Evolutionary conservation across 2,888 invertebrate genomes (phyloP).

Genomic region (Synanthedon vespiformis): DNA sequence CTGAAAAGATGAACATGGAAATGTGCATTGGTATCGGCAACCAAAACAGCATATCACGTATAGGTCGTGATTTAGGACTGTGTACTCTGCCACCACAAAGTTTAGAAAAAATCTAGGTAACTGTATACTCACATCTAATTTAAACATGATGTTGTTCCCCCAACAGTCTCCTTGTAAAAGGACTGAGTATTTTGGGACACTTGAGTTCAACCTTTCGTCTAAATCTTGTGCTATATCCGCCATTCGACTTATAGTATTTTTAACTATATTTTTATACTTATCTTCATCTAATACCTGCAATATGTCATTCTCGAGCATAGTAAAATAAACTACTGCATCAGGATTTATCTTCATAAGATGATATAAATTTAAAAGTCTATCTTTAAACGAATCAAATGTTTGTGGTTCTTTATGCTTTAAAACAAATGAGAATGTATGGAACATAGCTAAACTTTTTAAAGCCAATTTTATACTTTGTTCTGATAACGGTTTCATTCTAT

Average conservation of each 20-base stretch:
- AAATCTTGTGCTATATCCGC: slow-evolving; percentile 5
- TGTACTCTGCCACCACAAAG: too few species aligned
- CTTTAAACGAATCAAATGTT: slow-evolving; percentile 12
- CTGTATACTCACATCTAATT: slow-evolving; percentile 2
- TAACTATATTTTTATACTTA: slow-evolving; percentile 16
- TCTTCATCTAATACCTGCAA: slow-evolving; percentile 14
- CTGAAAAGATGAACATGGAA: too few species aligned
- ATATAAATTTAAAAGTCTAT: slow-evolving; percentile 14
- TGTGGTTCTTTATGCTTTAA: slow-evolving; percentile 17
- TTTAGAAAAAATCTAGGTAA: too few species aligned
- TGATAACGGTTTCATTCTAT: slow-evolving; percentile 16
- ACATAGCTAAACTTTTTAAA: slow-evolving; percentile 11
- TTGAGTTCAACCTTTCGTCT: slow-evolving; percentile 10
- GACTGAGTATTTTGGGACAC: slow-evolving; percentile 9
- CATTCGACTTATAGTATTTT: slow-evolving; percentile 9
- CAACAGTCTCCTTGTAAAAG: slow-evolving; percentile 18
- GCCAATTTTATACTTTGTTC: slow-evolving; percentile 19
- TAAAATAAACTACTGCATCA: slow-evolving; percentile 2
- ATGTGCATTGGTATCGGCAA: too few species aligned
- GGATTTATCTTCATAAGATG: background rate
- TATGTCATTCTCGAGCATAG: slow-evolving; percentile 9
- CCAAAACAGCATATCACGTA: too few species aligned
- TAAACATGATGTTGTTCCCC: slow-evolving; percentile 7
- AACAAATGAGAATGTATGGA: slow-evolving; percentile 1
- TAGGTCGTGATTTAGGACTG: too few species aligned